Percentiles rank a stretch among this genome's conserved stretches.
Conservation (phyloP, 2,113 vertebrate genomes). For the Astatotilapia flaviijosephi region DNA sequence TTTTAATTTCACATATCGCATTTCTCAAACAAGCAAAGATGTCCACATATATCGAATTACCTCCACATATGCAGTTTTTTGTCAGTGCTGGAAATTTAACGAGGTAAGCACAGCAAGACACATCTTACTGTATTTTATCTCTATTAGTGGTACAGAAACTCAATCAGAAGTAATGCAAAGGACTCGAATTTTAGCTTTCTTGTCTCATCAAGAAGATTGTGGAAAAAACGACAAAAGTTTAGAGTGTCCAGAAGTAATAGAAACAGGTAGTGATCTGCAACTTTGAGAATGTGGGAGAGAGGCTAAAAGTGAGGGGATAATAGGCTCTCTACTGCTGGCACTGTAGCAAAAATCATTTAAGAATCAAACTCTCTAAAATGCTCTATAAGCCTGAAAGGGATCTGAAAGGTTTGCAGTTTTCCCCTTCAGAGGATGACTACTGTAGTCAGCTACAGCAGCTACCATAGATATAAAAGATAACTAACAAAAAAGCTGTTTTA, state of each 20-base stretch:
- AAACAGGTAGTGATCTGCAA: neutral
- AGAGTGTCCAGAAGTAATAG: neutral
- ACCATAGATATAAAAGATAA: neutral
- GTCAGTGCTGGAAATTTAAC: neutral
- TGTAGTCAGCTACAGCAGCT: neutral
- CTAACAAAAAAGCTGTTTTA: neutral
- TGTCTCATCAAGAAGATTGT: neutral
- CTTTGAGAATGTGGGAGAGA: neutral
- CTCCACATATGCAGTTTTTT: neutral
- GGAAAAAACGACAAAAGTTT: neutral
- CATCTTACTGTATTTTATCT: neutral
- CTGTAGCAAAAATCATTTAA: neutral
- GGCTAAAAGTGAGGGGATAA: neutral
- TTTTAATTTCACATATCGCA: neutral
- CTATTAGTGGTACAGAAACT: neutral
- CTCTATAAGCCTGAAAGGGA: neutral
- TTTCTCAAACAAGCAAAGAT: neutral
- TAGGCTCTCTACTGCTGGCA: neutral
- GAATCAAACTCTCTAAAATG: neutral
- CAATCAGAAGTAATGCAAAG: neutral
- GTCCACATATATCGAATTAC: neutral
- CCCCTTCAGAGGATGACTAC: neutral
- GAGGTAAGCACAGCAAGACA: neutral
- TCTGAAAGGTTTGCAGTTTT: neutral
- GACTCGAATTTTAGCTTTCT: neutral